phyloP scores from a whole-genome alignment of 1,140 invertebrate species.

The Cydia fagiglandana region DNA sequence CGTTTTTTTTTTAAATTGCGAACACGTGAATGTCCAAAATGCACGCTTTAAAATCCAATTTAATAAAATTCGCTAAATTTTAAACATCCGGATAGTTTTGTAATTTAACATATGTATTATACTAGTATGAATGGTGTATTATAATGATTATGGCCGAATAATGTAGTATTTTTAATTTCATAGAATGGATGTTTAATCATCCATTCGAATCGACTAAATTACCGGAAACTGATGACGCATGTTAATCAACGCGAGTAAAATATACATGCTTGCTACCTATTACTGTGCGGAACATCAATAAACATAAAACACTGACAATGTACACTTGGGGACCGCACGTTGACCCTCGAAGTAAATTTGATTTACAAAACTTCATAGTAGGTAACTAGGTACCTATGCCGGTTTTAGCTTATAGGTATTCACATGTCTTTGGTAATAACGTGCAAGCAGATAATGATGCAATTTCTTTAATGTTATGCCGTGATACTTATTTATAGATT shows the following conservation, averaged over 20 bases:
- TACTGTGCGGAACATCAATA: neutral
- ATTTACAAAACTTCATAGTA: neutral
- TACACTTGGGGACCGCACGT: neutral
- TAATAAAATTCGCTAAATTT: neutral
- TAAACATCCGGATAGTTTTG: neutral
- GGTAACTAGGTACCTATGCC: too few species aligned
- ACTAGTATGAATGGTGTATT: neutral
- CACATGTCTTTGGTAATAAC: too few species aligned
- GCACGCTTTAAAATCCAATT: neutral
- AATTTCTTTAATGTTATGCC: too few species aligned
- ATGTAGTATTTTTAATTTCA: neutral
- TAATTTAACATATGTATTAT: neutral
- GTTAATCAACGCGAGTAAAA: neutral
- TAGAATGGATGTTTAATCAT: neutral
- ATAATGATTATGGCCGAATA: neutral
- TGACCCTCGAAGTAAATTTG: neutral
- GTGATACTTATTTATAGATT: too few species aligned
- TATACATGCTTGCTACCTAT: neutral
- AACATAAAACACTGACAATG: neutral
- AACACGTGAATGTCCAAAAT: neutral
- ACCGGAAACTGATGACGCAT: conserved; percentile 10
- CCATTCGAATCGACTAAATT: neutral
- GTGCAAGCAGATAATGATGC: too few species aligned
- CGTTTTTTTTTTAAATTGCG: neutral
- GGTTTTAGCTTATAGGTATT: too few species aligned